Evolutionary conservation across 2,888 invertebrate species (phyloP).

Genomic region (Nomada fucata): DNA sequence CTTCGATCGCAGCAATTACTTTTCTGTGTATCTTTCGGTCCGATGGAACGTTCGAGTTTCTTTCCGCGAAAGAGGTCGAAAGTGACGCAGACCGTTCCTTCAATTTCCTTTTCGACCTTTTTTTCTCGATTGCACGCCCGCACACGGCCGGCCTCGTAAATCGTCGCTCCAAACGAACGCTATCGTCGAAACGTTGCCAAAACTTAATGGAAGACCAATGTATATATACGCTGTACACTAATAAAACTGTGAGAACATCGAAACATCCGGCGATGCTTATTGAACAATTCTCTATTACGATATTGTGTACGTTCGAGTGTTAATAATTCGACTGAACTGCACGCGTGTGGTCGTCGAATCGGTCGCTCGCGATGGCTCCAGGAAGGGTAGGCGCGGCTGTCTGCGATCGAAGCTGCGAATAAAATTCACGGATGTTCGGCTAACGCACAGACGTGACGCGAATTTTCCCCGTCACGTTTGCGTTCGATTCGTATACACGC

Average conservation of each 20-base stretch:
- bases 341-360: slow-evolving; percentile 17
- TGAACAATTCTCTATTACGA: slow-evolving; percentile 66
- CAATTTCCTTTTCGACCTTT: background rate
- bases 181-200: slow-evolving; percentile 63
- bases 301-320: slow-evolving; percentile 55
- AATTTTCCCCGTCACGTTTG: slow-evolving; percentile 45
- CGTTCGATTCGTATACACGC: slow-evolving; percentile 33
- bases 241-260: slow-evolving; percentile 61
- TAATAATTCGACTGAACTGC: slow-evolving; percentile 21
- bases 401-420: slow-evolving; percentile 30
- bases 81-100: background rate
- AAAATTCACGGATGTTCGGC: slow-evolving; percentile 48
- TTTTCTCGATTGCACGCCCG: background rate
- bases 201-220: slow-evolving; percentile 75
- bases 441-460: slow-evolving; percentile 44
- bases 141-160: slow-evolving; percentile 27
- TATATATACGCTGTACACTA: slow-evolving; percentile 77
- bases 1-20: background rate
- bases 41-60: slow-evolving; percentile 2
- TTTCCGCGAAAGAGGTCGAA: slow-evolving; percentile 23
- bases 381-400: background rate
- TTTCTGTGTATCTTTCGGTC: slow-evolving; percentile 11
- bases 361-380: slow-evolving; percentile 8
- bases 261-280: slow-evolving; percentile 73
- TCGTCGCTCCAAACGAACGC: slow-evolving; percentile 48